Base-by-base conservation (phyloP, 35 echinoderm and acorn worm genomes). In the Acanthaster planci region DNA sequence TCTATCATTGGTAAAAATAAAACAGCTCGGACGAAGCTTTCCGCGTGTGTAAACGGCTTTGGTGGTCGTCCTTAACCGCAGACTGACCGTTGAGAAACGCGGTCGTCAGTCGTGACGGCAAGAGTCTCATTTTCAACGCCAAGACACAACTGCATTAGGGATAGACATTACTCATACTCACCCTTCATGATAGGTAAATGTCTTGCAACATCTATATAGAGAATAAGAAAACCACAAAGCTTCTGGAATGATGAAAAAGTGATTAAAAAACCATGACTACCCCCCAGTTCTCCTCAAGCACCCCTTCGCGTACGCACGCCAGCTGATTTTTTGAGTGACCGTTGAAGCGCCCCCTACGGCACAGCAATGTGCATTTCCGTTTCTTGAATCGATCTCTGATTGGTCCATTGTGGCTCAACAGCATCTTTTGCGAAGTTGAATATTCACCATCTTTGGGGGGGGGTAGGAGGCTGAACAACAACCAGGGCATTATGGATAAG, bases 311-410 rank as follows among this genome's bases (percentile, higher is more conserved):
- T 59, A n/a, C 10, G 26, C 26, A 26, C 34, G 64, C 64, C 64
- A 72, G 64, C 64, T 72, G 64, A 72, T 72, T 72, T n/a, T 47
- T 72, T 72, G 64, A 72, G 64, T 34, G 64, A 72, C 64, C 64
- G 64, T 72, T 72, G 34, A 72, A 72, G 64, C 64, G 64, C 64
- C 64, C 64, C 30, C 64, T 34, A 47, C 12, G 12, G 42, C 23
- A 26, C 23, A 26, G 14, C 64, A 26, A 26, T 26, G 9, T 72
- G 34, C 34, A 1, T 31, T 72, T 72, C 64, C 64, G 64, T 72
- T 72, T 72, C 64, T 72, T 29, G 26, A 34, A 14, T 72, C 64
- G 34, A 26, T 19, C 64, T 19, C 64, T 72, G 64, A 72, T 72
- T 72, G 64, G 64, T 72, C 64, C 26, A 15, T 72, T 72, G 64